phyloP scores from a whole-genome alignment of 2,888 invertebrate genomes.

The Leptothorax acervorum region DNA sequence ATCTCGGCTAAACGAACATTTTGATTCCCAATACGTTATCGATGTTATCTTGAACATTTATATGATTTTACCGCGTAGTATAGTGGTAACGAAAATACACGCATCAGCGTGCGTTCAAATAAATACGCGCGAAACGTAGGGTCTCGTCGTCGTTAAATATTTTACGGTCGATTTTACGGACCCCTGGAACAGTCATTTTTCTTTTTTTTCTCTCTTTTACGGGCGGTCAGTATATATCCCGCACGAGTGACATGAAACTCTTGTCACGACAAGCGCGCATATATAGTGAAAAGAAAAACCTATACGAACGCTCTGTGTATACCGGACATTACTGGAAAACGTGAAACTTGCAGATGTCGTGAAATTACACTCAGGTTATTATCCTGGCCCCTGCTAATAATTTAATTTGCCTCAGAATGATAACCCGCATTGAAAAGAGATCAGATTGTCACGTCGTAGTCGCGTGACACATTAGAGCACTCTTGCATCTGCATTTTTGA shows the following conservation, averaged over 20 bases:
- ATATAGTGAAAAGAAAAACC: background rate
- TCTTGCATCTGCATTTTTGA: background rate
- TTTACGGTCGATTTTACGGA: constrained; percentile 77
- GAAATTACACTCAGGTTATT: background rate
- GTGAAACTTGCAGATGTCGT: background rate
- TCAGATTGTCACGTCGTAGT: background rate
- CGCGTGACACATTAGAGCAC: background rate
- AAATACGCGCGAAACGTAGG: constrained; percentile 62
- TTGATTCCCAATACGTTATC: constrained; percentile 37
- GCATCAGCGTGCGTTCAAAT: constrained; percentile 57
- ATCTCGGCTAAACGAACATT: background rate
- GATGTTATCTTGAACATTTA: constrained; percentile 12
- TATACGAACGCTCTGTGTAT: background rate
- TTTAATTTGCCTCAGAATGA: constrained; percentile 11
- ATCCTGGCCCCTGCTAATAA: background rate
- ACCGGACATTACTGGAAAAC: background rate
- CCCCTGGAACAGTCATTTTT: constrained; percentile 52
- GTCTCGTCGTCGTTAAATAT: constrained; percentile 75
- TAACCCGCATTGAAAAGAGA: background rate
- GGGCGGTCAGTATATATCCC: constrained; percentile 62
- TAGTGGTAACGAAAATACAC: constrained; percentile 56
- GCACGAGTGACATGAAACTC: constrained; percentile 64
- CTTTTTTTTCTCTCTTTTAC: constrained; percentile 56
- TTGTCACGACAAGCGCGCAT: constrained; percentile 42
- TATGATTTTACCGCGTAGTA: constrained; percentile 25